phyloP scores from a whole-genome alignment of 2,113 vertebrate genomes.

The Delphinapterus leucas region DNA sequence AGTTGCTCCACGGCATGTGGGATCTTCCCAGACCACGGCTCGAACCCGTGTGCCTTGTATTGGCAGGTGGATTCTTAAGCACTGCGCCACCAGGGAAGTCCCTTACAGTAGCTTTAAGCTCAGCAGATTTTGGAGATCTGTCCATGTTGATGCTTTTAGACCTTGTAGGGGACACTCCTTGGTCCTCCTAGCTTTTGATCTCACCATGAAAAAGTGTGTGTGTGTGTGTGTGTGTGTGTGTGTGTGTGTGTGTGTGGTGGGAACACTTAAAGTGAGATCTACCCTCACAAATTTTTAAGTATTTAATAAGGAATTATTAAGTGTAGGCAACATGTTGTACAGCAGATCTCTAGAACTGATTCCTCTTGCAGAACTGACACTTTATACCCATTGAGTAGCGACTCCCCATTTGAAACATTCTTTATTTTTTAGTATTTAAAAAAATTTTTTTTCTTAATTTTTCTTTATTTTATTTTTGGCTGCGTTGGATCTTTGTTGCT shows the following conservation, averaged over 20 bases:
- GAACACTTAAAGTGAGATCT: neutral
- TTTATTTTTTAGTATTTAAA: neutral
- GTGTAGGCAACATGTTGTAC: too few relatives aligned
- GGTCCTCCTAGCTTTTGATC: neutral
- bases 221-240: neutral
- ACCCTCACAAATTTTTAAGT: neutral
- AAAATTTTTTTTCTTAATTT: too few relatives aligned
- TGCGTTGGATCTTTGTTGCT: too few relatives aligned
- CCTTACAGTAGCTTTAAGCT: neutral
- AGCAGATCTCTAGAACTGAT: neutral
- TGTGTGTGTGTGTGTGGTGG: neutral
- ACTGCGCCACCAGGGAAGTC: too few relatives aligned
- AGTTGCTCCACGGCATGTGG: too few relatives aligned
- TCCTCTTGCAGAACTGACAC: neutral
- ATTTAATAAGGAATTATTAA: neutral
- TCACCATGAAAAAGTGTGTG: neutral
- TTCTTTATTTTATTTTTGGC: neutral
- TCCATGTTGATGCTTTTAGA: neutral
- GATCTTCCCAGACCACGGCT: too few relatives aligned
- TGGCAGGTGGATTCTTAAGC: too few relatives aligned
- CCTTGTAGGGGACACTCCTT: neutral
- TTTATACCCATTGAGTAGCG: neutral
- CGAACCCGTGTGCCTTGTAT: too few relatives aligned
- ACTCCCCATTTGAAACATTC: neutral
- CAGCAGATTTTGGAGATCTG: neutral